Conservation (phyloP, 1,140 invertebrate species). For the Drosophila prosaltans region DNA sequence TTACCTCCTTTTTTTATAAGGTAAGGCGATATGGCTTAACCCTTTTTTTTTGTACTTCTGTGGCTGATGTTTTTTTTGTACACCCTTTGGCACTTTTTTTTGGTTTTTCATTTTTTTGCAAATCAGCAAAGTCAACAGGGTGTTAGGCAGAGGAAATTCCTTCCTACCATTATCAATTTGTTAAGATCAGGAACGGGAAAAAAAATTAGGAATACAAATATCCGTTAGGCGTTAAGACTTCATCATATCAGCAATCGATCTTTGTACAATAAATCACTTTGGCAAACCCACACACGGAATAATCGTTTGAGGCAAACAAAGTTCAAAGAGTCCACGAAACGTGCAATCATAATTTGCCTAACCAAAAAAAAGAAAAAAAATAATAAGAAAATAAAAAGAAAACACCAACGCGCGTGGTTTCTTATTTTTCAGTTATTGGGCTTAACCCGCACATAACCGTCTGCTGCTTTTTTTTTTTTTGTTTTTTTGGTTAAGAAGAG, state of each 20-base stretch:
- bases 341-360: constrained; percentile 65
- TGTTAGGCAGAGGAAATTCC: constrained; percentile 24
- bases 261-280: constrained; percentile 54
- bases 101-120: constrained; percentile 35
- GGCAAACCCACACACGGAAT: constrained; percentile 55
- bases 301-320: constrained; percentile 34
- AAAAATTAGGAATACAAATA: constrained; percentile 34
- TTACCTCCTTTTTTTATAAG: not conserved
- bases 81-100: constrained; percentile 27
- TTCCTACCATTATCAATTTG: constrained; percentile 54
- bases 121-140: constrained; percentile 71
- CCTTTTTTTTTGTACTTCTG: constrained; percentile 40
- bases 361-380: not conserved
- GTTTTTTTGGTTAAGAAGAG: constrained; percentile 5
- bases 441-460: constrained; percentile 53
- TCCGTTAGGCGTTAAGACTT: constrained; percentile 67
- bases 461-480: not conserved
- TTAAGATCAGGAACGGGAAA: constrained; percentile 36
- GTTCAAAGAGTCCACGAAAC: constrained; percentile 57
- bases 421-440: constrained; percentile 10
- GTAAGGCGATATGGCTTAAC: constrained; percentile 69
- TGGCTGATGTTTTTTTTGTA: constrained; percentile 19
- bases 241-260: constrained; percentile 31
- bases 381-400: not conserved
- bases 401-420: constrained; percentile 47